Evolutionary conservation across 2,888 invertebrate species (phyloP), one percentile per base, ranked within the genome.

Genomic region (Eupithecia dodoneata): DNA sequence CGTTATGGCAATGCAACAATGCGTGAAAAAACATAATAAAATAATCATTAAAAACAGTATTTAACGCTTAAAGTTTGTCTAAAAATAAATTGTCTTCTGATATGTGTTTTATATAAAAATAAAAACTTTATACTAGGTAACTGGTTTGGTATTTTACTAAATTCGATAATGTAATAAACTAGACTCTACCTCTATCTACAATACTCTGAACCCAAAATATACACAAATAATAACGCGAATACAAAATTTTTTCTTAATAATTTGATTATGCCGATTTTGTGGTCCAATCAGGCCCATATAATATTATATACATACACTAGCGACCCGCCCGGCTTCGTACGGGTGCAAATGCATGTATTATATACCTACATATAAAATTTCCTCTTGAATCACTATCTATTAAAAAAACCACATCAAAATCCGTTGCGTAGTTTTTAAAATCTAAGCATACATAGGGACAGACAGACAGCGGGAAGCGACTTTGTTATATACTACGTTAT

Each of bases 131-230:
- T 45, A 45, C 13, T 69, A 42, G 42, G 42, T 42, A 69, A 49
- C 65, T 73, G 41, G 7, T 63, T 55, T 71, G 67, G 42, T 66
- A 65, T 66, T 13, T 74, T 80, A 80, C 75, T 80, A 80, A 81
- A 80, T 80, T 80, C 77, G 78, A 81, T 71, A 74, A 75, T 30
- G 72, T 18, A 70, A 59, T 74, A 76, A 66, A 70, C 59, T 71
- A n/a, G 74, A 59, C 52, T 74, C 42, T 30, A 30, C 30, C 30
- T 59, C 59, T 71, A 65, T 71, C 42, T 49, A 65, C 71, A n/a
- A 59, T 59, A 59, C 18, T 59, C 77, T 70, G 76, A 74, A 78
- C 73, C 74, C 63, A 73, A 72, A 55, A 59, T 41, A 73, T 55
- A 59, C 52, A 67, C 63, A 63, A 74, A 66, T 74, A 74, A 45